phyloP scores from a whole-genome alignment of 2,888 invertebrate genomes.

The Drosophila ochracea region DNA sequence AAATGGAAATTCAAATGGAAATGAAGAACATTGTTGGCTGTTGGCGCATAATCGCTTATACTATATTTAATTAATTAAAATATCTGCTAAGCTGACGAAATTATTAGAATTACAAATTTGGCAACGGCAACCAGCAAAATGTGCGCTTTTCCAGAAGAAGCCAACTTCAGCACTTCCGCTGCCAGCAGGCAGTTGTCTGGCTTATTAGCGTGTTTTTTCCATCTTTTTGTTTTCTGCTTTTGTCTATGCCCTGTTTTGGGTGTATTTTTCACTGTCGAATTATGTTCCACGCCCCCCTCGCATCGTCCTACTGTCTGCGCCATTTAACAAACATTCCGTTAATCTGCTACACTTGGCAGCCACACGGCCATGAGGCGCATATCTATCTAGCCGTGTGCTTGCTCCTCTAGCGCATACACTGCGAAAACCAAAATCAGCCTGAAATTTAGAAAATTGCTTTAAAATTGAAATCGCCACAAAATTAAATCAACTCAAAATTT shows the following conservation, averaged over 20 bases:
- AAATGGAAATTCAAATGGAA: conserved; percentile 50
- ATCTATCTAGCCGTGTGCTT: conserved; percentile 17
- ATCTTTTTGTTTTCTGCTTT: background rate
- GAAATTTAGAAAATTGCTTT: rapidly evolving
- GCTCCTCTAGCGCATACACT: conserved; percentile 11
- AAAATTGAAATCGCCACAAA: background rate
- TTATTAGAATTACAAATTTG: conserved; percentile 22
- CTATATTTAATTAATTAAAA: conserved; percentile 68
- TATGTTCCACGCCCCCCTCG: conserved; percentile 44
- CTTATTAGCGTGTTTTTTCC: conserved; percentile 67
- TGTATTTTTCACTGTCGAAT: conserved; percentile 45
- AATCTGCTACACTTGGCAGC: conserved; percentile 77
- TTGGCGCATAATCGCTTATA: conserved; percentile 27
- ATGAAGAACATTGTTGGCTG: conserved; percentile 26
- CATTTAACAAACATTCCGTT: conserved; percentile 79
- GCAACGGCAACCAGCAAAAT: background rate
- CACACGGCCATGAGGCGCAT: conserved; percentile 60
- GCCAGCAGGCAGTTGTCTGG: conserved; percentile 13
- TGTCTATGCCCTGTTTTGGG: conserved; percentile 42
- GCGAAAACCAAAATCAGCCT: background rate
- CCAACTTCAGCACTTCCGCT: background rate
- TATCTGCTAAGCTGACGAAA: conserved; percentile 47
- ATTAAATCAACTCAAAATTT: background rate
- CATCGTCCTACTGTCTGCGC: conserved; percentile 35
- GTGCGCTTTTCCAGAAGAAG: background rate